A percentile compares a stretch with the other conserved stretches of the same genome.
Conservation (phyloP, 2,797 vertebrate species). For the Glyptemys insculpta region DNA sequence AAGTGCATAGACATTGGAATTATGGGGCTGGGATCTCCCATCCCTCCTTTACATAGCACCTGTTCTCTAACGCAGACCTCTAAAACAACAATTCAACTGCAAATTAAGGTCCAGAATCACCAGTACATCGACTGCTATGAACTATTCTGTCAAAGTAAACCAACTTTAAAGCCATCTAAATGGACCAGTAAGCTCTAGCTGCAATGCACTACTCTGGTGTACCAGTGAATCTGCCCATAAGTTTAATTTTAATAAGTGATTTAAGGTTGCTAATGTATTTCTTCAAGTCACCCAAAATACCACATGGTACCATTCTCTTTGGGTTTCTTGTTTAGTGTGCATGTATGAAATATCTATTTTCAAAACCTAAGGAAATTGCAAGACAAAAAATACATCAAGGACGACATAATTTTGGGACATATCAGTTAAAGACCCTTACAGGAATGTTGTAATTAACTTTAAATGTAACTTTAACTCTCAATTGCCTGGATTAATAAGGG, state of each 20-base stretch:
- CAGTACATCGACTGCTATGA: background rate
- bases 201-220: background rate
- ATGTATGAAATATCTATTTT: background rate
- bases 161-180: background rate
- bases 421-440: background rate
- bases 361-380: background rate
- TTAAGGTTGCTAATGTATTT: background rate
- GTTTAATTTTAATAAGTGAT: background rate
- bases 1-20: background rate
- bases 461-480: background rate
- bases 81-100: background rate
- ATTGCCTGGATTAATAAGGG: background rate
- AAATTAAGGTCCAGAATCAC: background rate
- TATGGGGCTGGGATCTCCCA: background rate
- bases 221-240: background rate
- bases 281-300: background rate
- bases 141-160: background rate
- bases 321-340: background rate
- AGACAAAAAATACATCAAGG: background rate
- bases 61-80: background rate
- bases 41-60: background rate
- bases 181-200: background rate
- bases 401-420: background rate
- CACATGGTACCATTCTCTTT: background rate
- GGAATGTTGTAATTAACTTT: background rate